Base-by-base conservation (phyloP, 2,888 invertebrate genomes). In the Stegophylla sp. region DNA sequence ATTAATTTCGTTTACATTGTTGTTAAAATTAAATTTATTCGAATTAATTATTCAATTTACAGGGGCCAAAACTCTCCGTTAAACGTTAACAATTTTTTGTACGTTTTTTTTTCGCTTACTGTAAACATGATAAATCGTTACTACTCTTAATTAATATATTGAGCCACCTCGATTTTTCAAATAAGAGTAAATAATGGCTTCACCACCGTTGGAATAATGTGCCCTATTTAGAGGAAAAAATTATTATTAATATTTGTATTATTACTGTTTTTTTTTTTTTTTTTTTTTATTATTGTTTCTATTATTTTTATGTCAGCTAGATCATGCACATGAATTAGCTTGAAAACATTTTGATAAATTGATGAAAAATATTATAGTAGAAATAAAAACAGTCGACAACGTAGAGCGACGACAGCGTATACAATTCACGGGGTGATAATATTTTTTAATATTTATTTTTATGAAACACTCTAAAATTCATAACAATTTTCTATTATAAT, bases 21-120 rank as follows among this genome's bases (percentile, higher is more conserved):
- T 45, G 2, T 73, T 56, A 26, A n/a, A n/a, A 45, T 73, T 63
- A 20, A 74, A 48, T 63, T 9, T 74, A 74, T 74, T 63, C 48
- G 15, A 74, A 74, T 74, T 74, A 74, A 74, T 74, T 74, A 51
- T 63, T 63, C 74, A 20, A 51, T 20, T 63, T 63, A 34, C 34
- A 17, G 5, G 15, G 63, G 45, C 45, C 45, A 51, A 48, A 48
- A 34, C 61, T 7, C 34, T 23, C 34, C 15, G n/a, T n/a, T 45
- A 5, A 48, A 20, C 48, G 48, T 63, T 63, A 61, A 63, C 20
- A 12, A 59, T 72, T 41, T 72, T 45, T 67, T 45, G 2, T 51
- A n/a, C 71, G 1, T 26, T n/a, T n/a, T n/a, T n/a, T n/a, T 59
- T 26, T 45, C 41, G n/a, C n/a, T n/a, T n/a, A 41, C 26, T 61